Conservation (phyloP, 2,797 vertebrate species). For the Erethizon dorsatum region DNA sequence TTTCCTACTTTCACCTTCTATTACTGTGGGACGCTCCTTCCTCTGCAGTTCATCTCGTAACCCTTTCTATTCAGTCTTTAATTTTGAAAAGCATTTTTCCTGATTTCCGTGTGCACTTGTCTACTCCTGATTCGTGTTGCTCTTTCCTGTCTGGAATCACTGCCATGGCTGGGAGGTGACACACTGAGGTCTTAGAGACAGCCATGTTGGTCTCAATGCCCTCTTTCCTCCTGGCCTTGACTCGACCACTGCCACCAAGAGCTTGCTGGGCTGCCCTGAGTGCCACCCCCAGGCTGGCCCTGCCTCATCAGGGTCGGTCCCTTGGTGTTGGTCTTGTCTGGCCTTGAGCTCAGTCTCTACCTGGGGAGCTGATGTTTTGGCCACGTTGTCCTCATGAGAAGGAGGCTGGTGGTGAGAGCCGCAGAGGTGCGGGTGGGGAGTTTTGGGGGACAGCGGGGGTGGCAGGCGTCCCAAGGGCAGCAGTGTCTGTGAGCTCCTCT, state of each 20-base stretch:
- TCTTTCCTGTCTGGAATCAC: background rate
- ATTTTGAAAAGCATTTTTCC: background rate
- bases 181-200: background rate
- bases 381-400: background rate
- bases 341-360: background rate
- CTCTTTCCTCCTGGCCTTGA: background rate
- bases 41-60: background rate
- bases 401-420: background rate
- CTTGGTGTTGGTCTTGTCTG: background rate
- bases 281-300: background rate
- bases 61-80: background rate
- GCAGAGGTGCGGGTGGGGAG: background rate
- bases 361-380: background rate
- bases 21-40: background rate
- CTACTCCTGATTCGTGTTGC: background rate
- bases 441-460: background rate
- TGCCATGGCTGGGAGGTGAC: background rate
- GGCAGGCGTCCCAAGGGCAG: background rate
- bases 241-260: background rate
- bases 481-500: background rate
- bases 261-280: background rate
- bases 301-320: background rate
- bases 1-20: background rate
- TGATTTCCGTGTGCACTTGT: background rate
- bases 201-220: background rate